Evolutionary conservation across 2,888 invertebrate species (phyloP).

Genomic region (Himalopsyche kuldschensis): DNA sequence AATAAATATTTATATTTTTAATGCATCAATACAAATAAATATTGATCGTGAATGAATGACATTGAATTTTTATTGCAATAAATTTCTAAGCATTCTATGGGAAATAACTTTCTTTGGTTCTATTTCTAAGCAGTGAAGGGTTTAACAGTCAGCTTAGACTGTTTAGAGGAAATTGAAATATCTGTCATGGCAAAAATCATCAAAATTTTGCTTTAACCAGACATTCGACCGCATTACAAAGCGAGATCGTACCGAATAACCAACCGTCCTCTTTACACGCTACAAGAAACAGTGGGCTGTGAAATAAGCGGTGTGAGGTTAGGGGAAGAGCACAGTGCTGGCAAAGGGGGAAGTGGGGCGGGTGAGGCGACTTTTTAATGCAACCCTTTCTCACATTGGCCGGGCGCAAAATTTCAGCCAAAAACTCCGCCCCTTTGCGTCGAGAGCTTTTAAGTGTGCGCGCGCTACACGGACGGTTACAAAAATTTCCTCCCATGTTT

Average conservation of each 20-base stretch:
- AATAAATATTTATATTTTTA: background rate
- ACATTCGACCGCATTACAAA: background rate
- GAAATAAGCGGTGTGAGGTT: conserved; percentile 5
- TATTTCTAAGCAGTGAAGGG: too few relatives aligned
- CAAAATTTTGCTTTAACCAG: background rate
- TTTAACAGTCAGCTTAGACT: too few relatives aligned
- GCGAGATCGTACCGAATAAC: background rate
- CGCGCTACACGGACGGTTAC: background rate
- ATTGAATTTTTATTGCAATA: too few relatives aligned
- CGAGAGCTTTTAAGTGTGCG: background rate
- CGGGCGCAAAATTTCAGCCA: conserved; percentile 38
- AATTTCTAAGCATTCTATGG: too few relatives aligned
- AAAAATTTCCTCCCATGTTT: conserved; percentile 21
- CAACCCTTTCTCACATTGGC: conserved; percentile 38
- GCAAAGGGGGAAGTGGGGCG: conserved; percentile 4
- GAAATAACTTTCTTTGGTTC: too few relatives aligned
- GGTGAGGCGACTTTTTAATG: conserved; percentile 19
- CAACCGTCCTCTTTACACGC: background rate
- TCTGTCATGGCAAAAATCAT: background rate
- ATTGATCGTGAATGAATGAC: too few relatives aligned
- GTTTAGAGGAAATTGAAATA: too few relatives aligned
- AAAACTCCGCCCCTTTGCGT: conserved; percentile 39
- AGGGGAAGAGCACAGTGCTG: background rate
- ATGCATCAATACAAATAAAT: too few relatives aligned
- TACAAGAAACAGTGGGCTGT: background rate